Evolutionary conservation across 2,113 vertebrate species (phyloP).

Genomic region (Gasterosteus nipponicus): DNA sequence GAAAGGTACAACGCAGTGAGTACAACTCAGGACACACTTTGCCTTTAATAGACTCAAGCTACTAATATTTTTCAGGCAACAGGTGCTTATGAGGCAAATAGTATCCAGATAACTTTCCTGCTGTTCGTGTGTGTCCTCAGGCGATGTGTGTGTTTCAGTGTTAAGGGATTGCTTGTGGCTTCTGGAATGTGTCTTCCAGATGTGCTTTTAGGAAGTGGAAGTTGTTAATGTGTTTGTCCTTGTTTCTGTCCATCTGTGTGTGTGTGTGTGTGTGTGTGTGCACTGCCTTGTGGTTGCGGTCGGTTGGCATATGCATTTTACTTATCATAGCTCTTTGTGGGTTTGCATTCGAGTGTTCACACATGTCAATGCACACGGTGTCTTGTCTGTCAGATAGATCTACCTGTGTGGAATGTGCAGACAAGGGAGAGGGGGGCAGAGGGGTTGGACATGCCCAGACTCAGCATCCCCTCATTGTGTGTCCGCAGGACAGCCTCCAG

Average conservation of each 20-base stretch:
- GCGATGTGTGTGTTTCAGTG: constrained; percentile 56
- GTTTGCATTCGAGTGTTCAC: constrained; percentile 16
- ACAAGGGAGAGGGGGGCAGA: background rate
- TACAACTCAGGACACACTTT: background rate
- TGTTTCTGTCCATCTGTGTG: background rate
- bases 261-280: background rate
- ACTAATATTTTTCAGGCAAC: constrained; percentile 26
- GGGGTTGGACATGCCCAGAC: constrained; percentile 50
- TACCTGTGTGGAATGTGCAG: constrained; percentile 59
- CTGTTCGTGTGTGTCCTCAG: constrained; percentile 1
- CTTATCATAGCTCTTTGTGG: background rate
- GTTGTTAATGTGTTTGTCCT: constrained; percentile 43
- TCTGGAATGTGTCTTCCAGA: constrained; percentile 80
- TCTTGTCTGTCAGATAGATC: constrained; percentile 40
- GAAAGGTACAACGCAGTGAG: background rate
- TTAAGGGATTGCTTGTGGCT: constrained; percentile 50
- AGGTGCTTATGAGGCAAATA: constrained; percentile 42
- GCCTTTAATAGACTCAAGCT: constrained; percentile 19
- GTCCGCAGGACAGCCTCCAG: constrained; percentile 32
- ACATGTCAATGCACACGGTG: constrained; percentile 26
- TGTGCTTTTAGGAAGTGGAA: constrained; percentile 70
- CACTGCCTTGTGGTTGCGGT: background rate
- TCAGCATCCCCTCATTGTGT: constrained; percentile 38
- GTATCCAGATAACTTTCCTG: background rate
- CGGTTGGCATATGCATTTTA: background rate